Conservation (phyloP, 2,888 invertebrate genomes). For the Aplocera efformata region DNA sequence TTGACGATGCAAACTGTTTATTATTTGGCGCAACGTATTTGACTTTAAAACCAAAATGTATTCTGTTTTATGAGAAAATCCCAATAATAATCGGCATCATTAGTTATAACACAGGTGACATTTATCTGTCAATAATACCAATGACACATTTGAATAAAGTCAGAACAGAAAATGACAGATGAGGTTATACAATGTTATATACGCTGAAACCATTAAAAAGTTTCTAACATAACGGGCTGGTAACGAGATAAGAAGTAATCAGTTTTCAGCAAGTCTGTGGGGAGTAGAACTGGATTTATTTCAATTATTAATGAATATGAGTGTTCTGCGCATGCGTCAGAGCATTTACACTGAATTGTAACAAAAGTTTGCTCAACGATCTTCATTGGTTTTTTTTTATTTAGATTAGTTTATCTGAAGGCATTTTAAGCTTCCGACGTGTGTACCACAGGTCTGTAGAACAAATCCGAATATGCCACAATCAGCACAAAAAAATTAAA, state of each 20-base stretch:
- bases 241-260: slow-evolving; percentile 58
- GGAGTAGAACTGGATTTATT: slow-evolving; percentile 69
- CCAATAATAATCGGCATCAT: too few species aligned
- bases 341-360: slow-evolving; percentile 50
- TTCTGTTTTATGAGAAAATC: too few species aligned
- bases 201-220: slow-evolving; percentile 24
- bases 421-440: too few species aligned
- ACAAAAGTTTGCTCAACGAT: neutral
- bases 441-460: too few species aligned
- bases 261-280: slow-evolving; percentile 55
- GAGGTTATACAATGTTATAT: neutral
- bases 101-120: too few species aligned
- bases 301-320: slow-evolving; percentile 72
- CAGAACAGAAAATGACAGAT: neutral
- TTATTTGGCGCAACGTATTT: slow-evolving; percentile 59
- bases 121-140: too few species aligned
- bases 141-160: slow-evolving; percentile 25
- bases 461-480: too few species aligned
- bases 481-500: too few species aligned
- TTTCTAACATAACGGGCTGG: slow-evolving; percentile 31
- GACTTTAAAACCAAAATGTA: too few species aligned
- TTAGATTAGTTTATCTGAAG: too few species aligned
- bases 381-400: too few species aligned
- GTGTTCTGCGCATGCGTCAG: slow-evolving; percentile 58
- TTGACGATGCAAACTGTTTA: slow-evolving; percentile 79